Base-by-base conservation (phyloP, 1,140 invertebrate genomes). In the Marisa cornuarietis region DNA sequence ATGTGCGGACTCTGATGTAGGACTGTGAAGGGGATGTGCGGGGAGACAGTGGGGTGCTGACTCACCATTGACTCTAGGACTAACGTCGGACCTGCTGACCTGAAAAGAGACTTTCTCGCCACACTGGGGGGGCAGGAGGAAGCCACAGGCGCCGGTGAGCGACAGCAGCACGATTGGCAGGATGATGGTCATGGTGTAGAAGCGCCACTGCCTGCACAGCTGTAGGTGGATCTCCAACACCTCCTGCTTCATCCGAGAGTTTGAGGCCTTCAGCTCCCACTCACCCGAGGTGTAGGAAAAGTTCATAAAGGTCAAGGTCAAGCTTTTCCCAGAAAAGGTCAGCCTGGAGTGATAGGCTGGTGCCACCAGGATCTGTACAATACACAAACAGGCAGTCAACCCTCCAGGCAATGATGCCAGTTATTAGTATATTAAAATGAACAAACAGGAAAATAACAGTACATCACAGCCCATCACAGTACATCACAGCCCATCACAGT, bases 61-160 rank as follows among this genome's bases (percentile, higher is more conserved):
- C 31, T 42, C 31, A 4, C 31, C 31, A 42, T 42, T 42, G 2
- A 42, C 31, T 42, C 31, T 42, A 2, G 2, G 31, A 42, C 6
- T 42, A 4, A 42, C 31, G 31, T 42, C 31, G 2, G 7, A 73
- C 13, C 74, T 69, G 16, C 71, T 61, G 7, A 79, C 73, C 77
- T 76, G 73, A 58, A 75, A 79, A 2, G 81, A 82, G n/a, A 82
- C 74, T 52, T 82, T 82, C 65, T 82, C 81, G 7, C 81, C 81
- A 11, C 71, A 79, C 22, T 79, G 20, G 1, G 77, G 24, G 11
- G 81, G 81, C 26, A 82, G 78, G 0, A 82, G 58, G 71, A 82
- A 82, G 26, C 73, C 81, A 20, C 78, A 72, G 26, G 72, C 58
- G 9, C 72, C 78, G 20, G 78, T 79, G 11, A 82, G 65, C 3